A percentile compares a stretch with the other conserved stretches of the same genome.
Evolutionary conservation across 2,113 vertebrate genomes (phyloP).

Genomic region (Scartelaos histophorus): DNA sequence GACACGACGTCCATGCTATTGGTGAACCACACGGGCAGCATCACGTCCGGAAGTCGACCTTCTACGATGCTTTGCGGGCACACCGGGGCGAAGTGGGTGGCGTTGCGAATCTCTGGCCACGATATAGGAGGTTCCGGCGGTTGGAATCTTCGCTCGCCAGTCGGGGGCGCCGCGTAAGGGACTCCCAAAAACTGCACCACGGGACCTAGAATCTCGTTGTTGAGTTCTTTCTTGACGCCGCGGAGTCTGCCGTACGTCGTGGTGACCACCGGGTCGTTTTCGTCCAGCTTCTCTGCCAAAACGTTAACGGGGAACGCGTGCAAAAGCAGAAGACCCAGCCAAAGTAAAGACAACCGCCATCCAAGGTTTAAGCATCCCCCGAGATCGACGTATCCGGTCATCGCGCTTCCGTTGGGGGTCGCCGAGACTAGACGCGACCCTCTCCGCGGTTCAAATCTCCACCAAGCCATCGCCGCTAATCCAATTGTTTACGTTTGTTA

Average conservation of each 20-base stretch:
- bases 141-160: slow-evolving; percentile 92
- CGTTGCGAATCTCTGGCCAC: slow-evolving; percentile 92
- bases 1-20: slow-evolving; percentile 97
- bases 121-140: slow-evolving; percentile 89
- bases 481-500: slow-evolving; percentile 27
- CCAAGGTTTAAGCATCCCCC: slow-evolving; percentile 67
- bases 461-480: slow-evolving; percentile 47
- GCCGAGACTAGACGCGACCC: slow-evolving; percentile 40
- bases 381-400: slow-evolving; percentile 27
- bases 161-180: slow-evolving; percentile 93
- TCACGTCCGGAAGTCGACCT: slow-evolving; percentile 95
- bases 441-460: slow-evolving; percentile 38
- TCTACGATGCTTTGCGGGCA: slow-evolving; percentile 98
- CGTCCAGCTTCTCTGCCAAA: slow-evolving; percentile 88
- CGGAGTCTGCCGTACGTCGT: slow-evolving; percentile 90
- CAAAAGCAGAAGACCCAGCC: slow-evolving; percentile 77
- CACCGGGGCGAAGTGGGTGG: slow-evolving; percentile 94
- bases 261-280: slow-evolving; percentile 90
- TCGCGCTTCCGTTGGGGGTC: slow-evolving; percentile 16
- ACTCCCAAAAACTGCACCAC: slow-evolving; percentile 97
- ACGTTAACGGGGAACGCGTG: slow-evolving; percentile 74
- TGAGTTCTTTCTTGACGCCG: slow-evolving; percentile 96
- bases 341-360: slow-evolving; percentile 68
- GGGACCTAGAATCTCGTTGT: slow-evolving; percentile 97
- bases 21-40: slow-evolving; percentile 99